phyloP scores from a whole-genome alignment of 2,888 invertebrate genomes.

The Melieria omissa region DNA sequence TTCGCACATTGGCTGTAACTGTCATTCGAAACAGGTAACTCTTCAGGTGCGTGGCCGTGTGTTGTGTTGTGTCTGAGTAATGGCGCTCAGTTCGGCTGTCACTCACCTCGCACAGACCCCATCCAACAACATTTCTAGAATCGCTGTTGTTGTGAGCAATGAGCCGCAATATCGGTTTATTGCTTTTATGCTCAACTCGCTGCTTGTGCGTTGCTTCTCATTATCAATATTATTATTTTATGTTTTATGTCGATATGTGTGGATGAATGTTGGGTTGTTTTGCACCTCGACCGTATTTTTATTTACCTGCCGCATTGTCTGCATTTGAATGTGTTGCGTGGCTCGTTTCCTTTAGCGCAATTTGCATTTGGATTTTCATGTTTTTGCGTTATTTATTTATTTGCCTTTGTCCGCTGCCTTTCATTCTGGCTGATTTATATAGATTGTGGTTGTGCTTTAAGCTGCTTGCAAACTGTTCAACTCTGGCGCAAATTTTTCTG shows the following conservation, averaged over 20 bases:
- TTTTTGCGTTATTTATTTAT: constrained; percentile 1
- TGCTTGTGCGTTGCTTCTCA: background rate
- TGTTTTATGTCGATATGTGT: background rate
- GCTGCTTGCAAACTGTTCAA: too few species aligned
- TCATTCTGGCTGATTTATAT: background rate
- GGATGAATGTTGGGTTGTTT: constrained; percentile 11
- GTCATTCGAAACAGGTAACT: constrained; percentile 17
- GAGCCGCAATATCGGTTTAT: background rate
- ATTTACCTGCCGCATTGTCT: constrained; percentile 41
- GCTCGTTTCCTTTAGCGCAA: too few species aligned
- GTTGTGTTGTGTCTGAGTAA: background rate
- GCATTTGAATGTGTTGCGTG: constrained; percentile 8
- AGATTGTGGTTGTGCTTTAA: too few species aligned
- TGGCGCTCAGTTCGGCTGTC: too few species aligned
- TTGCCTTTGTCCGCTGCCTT: background rate
- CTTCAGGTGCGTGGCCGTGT: background rate
- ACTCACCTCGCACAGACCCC: too few species aligned
- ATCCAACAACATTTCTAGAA: too few species aligned
- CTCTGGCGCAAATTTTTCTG: too few species aligned
- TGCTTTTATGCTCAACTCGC: background rate
- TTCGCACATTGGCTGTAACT: background rate
- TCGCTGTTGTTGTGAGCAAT: background rate
- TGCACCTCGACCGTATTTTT: constrained; percentile 1
- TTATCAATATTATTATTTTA: constrained; percentile 7
- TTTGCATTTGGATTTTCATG: background rate